Evolutionary conservation across 2,888 invertebrate species (phyloP).

Genomic region (Eurois occulta): DNA sequence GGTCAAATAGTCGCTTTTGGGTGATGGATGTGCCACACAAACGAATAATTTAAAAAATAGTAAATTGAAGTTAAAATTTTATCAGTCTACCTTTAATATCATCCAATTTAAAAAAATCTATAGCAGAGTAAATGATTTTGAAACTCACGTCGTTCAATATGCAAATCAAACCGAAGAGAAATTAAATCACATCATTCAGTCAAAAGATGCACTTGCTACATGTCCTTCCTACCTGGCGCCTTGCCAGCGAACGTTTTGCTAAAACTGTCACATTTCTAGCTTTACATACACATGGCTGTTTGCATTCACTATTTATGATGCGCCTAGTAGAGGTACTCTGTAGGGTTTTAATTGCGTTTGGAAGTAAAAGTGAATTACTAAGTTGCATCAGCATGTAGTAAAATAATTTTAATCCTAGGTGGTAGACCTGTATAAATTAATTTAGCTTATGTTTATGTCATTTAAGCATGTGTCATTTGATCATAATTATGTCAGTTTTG

Average conservation of each 20-base stretch:
- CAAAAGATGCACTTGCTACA: slow-evolving; percentile 15
- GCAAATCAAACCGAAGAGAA: slow-evolving; percentile 38
- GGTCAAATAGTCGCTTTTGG: background rate
- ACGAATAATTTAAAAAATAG: background rate
- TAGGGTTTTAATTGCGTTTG: slow-evolving; percentile 33
- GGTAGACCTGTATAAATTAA: background rate
- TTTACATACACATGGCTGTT: slow-evolving; percentile 18
- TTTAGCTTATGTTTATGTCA: background rate
- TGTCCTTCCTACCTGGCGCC: slow-evolving; percentile 49
- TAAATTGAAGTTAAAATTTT: no score
- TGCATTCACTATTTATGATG: slow-evolving; percentile 44
- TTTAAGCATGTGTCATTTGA: background rate
- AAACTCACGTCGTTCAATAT: background rate
- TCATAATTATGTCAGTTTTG: no score
- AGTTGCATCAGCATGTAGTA: background rate
- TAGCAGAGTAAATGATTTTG: background rate
- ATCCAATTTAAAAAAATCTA: no score
- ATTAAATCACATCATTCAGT: slow-evolving; percentile 35
- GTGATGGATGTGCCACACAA: background rate
- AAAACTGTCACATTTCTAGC: slow-evolving; percentile 53
- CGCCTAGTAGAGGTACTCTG: slow-evolving; percentile 1
- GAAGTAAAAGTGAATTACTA: slow-evolving; percentile 31
- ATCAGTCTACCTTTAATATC: no score
- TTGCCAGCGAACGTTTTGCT: slow-evolving; percentile 37
- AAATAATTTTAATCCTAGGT: background rate